These are phyloP conservation scores for Coregonus sp. DNA, from an alignment of 2,797 vertebrate species.

Conservation along the genomic window DNA sequence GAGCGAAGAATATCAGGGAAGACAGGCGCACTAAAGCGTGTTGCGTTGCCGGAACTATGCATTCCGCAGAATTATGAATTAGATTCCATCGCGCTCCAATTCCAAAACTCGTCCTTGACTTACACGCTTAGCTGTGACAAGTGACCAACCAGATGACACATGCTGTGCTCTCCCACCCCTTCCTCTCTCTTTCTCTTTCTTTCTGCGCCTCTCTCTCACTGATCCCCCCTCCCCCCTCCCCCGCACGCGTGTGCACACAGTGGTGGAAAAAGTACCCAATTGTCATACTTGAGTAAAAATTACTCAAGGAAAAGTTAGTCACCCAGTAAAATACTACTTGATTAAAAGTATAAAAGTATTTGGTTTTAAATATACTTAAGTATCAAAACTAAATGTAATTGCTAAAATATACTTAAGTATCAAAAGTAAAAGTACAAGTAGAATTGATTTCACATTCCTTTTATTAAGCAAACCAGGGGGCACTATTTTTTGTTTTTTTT, in stretches of 20 bases:
- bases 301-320: no score
- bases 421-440: no score
- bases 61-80: neutral
- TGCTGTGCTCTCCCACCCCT: neutral
- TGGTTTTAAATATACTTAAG: no score
- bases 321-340: no score
- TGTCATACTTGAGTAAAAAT: no score
- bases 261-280: no score
- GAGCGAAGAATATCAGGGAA: neutral
- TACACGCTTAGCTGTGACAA: conserved; percentile 9
- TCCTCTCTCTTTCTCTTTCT: neutral
- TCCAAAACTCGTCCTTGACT: conserved; percentile 13
- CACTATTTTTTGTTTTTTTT: no score
- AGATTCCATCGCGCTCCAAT: neutral
- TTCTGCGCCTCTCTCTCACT: neutral
- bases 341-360: no score
- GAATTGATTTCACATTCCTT: no score
- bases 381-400: no score
- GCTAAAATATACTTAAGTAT: no score
- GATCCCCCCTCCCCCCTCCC: neutral
- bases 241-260: neutral
- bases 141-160: conserved; percentile 10
- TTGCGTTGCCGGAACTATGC: neutral
- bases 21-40: neutral
- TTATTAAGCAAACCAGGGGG: no score